Evolutionary conservation across 2,797 vertebrate species (phyloP), one percentile per base, ranked within the genome.

Genomic region (Propithecus perrieri): DNA sequence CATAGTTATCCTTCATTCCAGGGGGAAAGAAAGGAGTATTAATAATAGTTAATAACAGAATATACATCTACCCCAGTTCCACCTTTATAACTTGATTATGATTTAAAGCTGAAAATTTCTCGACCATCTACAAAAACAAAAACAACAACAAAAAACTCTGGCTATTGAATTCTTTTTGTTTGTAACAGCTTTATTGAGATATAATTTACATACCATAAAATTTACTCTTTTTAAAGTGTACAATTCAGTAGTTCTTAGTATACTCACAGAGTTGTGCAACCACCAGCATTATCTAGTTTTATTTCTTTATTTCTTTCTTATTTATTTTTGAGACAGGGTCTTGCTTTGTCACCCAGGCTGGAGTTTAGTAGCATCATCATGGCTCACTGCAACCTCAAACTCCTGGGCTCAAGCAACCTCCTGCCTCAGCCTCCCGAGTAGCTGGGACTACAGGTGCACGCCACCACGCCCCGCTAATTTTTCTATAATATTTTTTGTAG

Each of bases 81-180:
- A 91, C 93, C 84, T 92, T 90, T 93, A 83, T 59, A 86, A 96
- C 65, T 95, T 97, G 89, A 84, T 59, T 89, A 53, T 71, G 53
- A 89, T 9, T 89, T 91, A 91, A 91, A 86, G 38, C 69, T 93
- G 79, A 74, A 92, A 91, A 92, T 50, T 90, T 92, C 79, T 76
- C 89, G 69, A 91, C 57, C 53, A 48, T 69, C 72, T 80, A 65
- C 43, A 89, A 85, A 94, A 87, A 9, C 41, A 94, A 86, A 86
- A 69, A 76, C 61, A 65, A 76, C 61, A 65, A 50, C 22, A 26
- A 81, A 81, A 53, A 85, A 15, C 50, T 43, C 72, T 67, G 41
- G 35, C 14, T 90, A 59, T 61, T 96, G 89, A 85, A 88, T 94
- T 95, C 9, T 74, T 97, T 95, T 76, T 61, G 43, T 84, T 89